phyloP scores from a whole-genome alignment of 2,797 vertebrate genomes.

The Brotula barbata region DNA sequence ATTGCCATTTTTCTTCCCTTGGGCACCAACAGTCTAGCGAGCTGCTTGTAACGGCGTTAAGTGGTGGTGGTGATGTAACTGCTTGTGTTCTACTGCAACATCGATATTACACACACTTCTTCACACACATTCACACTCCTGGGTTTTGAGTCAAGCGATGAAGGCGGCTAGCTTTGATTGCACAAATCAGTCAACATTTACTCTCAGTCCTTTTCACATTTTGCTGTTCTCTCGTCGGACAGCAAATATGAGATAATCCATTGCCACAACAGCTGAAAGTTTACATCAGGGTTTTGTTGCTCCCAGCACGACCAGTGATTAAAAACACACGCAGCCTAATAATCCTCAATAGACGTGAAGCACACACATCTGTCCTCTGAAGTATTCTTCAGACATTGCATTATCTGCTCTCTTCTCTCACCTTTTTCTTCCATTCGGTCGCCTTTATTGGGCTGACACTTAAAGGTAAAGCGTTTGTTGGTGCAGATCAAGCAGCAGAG shows the following conservation, averaged over 20 bases:
- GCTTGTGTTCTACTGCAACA: conserved; percentile 57
- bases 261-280: conserved; percentile 9
- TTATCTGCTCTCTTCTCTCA: conserved; percentile 23
- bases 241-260: conserved; percentile 34
- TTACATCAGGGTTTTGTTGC: conserved; percentile 23
- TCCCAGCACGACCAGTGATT: conserved; percentile 22
- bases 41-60: conserved; percentile 62
- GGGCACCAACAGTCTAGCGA: conserved; percentile 44
- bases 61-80: conserved; percentile 68
- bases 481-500: conserved; percentile 21
- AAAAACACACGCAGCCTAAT: conserved; percentile 11
- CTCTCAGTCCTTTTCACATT: conserved; percentile 51
- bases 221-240: conserved; percentile 46
- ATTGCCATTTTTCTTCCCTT: conserved; percentile 40
- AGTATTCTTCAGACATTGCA: conserved; percentile 19
- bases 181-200: conserved; percentile 66
- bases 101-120: conserved; percentile 49
- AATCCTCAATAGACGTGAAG: conserved; percentile 18
- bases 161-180: conserved; percentile 62
- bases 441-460: conserved; percentile 23
- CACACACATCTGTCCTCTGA: conserved; percentile 28
- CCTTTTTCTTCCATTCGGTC: conserved; percentile 20
- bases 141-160: conserved; percentile 62
- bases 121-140: conserved; percentile 44
- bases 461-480: conserved; percentile 28